Evolutionary conservation across 2,888 invertebrate genomes (phyloP).

Genomic region (Cheilosia vulpina): DNA sequence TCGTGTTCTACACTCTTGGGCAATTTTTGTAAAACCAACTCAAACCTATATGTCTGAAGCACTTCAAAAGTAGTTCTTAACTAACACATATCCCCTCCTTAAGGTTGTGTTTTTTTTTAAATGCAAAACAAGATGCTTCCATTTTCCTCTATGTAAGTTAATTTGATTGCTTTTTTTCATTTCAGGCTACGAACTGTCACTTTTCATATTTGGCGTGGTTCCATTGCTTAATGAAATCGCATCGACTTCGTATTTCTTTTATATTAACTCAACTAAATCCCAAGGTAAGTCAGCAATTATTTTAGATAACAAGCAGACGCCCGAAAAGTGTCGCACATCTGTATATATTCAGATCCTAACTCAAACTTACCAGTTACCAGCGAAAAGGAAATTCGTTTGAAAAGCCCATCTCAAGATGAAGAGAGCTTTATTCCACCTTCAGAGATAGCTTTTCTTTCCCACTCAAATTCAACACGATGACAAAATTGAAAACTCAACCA

Average conservation of each 20-base stretch:
- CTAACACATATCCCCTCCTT: too few species aligned
- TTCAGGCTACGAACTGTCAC: conserved; percentile 4
- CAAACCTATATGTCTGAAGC: too few species aligned
- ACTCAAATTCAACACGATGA: conserved; percentile 17
- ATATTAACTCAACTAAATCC: neutral
- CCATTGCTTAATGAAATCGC: neutral
- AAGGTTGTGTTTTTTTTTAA: too few species aligned
- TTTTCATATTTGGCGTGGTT: neutral
- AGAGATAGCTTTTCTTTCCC: conserved; percentile 41
- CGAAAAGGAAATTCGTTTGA: neutral
- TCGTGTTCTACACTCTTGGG: too few species aligned
- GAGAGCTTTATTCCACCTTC: conserved; percentile 14
- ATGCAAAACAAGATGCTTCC: too few species aligned
- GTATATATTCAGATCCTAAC: neutral
- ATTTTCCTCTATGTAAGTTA: neutral
- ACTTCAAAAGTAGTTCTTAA: too few species aligned
- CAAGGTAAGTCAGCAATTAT: conserved; percentile 20
- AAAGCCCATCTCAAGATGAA: conserved; percentile 9
- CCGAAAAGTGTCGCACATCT: neutral
- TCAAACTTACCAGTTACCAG: neutral
- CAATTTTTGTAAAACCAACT: too few species aligned
- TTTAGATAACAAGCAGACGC: neutral
- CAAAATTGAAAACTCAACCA: conserved; percentile 12
- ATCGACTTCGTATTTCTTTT: neutral
- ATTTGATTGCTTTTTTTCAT: neutral